Conservation (phyloP, 2,113 vertebrate species). For the Carassius gibelio region DNA sequence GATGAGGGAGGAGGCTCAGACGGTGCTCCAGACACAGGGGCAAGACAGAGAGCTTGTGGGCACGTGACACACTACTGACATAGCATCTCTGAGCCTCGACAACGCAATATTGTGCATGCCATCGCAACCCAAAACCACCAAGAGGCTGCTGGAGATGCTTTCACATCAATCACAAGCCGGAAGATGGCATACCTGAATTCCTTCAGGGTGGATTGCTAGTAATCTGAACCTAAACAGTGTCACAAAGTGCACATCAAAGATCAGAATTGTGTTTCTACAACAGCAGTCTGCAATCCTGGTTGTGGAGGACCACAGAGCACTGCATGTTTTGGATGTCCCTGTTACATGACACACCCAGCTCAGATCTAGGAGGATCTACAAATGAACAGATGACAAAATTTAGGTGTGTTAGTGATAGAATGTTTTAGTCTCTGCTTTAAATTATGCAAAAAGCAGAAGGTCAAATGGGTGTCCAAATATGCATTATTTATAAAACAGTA, state of each 20-base stretch:
- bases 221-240: neutral
- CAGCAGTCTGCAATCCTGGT: neutral
- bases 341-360: neutral
- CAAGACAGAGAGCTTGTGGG: constrained; percentile 20
- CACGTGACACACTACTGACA: constrained; percentile 49
- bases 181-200: neutral
- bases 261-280: neutral
- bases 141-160: neutral
- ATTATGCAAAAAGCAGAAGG: neutral
- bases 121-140: neutral
- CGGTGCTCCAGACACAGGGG: neutral
- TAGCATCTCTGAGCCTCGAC: constrained; percentile 8
- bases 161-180: neutral
- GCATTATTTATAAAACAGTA: neutral
- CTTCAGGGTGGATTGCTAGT: neutral
- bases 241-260: constrained; percentile 5
- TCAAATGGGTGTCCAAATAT: neutral
- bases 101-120: neutral
- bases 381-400: neutral
- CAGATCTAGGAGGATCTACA: neutral
- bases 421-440: neutral
- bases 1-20: constrained; percentile 27
- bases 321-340: neutral
- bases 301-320: neutral
- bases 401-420: neutral